Evolutionary conservation across 2,888 invertebrate species (phyloP), one percentile per base, ranked within the genome.

Genomic region (Metalampra italica): DNA sequence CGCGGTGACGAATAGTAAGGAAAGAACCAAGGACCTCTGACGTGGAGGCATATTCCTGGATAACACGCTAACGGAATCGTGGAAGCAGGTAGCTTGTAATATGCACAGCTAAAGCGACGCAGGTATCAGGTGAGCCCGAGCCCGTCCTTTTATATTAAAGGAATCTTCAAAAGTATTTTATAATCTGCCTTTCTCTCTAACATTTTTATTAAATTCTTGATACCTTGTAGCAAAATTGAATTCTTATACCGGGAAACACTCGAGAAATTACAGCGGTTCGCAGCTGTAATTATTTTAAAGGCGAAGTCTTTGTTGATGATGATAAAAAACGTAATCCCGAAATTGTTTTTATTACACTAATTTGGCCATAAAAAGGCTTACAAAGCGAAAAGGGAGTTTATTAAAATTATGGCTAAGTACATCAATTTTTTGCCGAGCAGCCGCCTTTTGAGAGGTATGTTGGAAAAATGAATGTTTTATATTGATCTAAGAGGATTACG

Each of bases 291-390:
- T 40, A 46, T 39, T 29, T 40, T 38, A 38, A 11, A 46, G 45
- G 12, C 29, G 22, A 22, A 22, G 29, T 48, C 44, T 52, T 59
- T 59, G 50, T 52, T 48, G 34, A 42, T 46, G 49, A 45, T 53
- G 42, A 50, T 9, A 11, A 11, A 30, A 32, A 53, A 53, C 56
- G 44, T 46, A 32, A 49, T 49, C 41, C 47, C 40, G 37, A 54
- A 59, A 56, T 47, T 39, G 45, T 57, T 58, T 59, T 56, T 57
- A 59, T 54, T 55, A 50, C 52, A 56, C 56, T 53, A 56, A 63
- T 58, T 62, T 57, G 29, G 48, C 54, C 11, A 49, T 47, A 49
- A 53, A 57, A 60, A 61, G 50, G 54, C 54, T 63, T 55, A 53
- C 54, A 50, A 52, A 55, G 48, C 49, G 52, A 43, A 40, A 38